Conservation (phyloP, 2,113 vertebrate species). For the Heloderma charlesbogerti region DNA sequence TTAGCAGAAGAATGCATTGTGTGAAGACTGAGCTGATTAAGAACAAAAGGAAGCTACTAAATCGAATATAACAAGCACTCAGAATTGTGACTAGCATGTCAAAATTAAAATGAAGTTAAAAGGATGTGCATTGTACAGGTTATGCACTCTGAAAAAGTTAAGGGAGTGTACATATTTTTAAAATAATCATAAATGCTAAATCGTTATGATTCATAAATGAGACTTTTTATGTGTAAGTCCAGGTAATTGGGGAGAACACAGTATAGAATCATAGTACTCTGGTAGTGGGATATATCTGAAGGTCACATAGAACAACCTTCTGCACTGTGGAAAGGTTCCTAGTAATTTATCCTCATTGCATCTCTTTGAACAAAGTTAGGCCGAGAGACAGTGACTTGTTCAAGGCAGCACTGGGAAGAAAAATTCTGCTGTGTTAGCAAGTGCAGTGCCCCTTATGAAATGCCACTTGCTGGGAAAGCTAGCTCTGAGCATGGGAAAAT, state of each 20-base stretch:
- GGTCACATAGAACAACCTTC: slow-evolving; percentile 7
- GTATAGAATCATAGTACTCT: neutral
- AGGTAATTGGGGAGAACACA: neutral
- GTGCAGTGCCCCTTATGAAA: slow-evolving; percentile 13
- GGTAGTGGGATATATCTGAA: neutral
- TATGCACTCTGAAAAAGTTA: slow-evolving; percentile 14
- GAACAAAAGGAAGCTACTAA: slow-evolving; percentile 50
- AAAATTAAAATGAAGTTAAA: slow-evolving; percentile 52
- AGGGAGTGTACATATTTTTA: neutral
- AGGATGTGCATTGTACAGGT: slow-evolving; percentile 9
- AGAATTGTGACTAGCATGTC: slow-evolving; percentile 69
- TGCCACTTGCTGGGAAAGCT: neutral
- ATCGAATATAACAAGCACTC: slow-evolving; percentile 45
- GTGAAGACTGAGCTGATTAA: slow-evolving; percentile 57
- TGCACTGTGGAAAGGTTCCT: slow-evolving; percentile 7
- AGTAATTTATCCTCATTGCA: slow-evolving; percentile 18
- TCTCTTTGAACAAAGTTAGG: slow-evolving; percentile 3
- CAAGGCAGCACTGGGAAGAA: neutral
- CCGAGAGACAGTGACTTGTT: neutral
- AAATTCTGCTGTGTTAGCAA: slow-evolving; percentile 12
- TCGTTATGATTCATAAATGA: slow-evolving; percentile 1
- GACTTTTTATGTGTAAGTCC: neutral
- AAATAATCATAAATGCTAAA: slow-evolving; percentile 61
- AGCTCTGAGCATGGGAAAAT: slow-evolving; percentile 7
- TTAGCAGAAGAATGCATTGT: slow-evolving; percentile 51